phyloP scores from a whole-genome alignment of 2,113 vertebrate genomes.

The Triplophysa dalaica region DNA sequence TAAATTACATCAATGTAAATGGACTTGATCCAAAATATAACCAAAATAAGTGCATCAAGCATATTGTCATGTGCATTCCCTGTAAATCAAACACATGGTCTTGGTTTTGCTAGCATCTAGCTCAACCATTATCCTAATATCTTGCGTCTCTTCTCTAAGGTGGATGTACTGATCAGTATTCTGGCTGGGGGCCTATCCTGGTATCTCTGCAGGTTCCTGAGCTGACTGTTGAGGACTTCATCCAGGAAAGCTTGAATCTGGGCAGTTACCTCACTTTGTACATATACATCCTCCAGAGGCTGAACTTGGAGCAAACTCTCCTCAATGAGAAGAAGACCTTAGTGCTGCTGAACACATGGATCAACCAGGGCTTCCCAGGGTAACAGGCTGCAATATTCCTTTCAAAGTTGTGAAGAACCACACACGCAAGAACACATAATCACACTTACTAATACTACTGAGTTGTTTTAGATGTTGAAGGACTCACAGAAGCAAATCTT shows the following conservation, averaged over 20 bases:
- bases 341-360: conserved; percentile 85
- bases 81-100: too few relatives aligned
- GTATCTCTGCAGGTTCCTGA: conserved; percentile 95
- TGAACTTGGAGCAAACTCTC: conserved; percentile 87
- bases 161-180: conserved; percentile 66
- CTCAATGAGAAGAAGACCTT: conserved; percentile 86
- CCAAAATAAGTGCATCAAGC: too few relatives aligned
- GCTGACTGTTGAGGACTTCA: conserved; percentile 91
- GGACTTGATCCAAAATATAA: too few relatives aligned
- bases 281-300: conserved; percentile 87
- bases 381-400: conserved; percentile 50
- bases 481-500: not conserved
- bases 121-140: not conserved
- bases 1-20: too few relatives aligned
- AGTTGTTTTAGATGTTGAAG: not conserved
- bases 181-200: conserved; percentile 92
- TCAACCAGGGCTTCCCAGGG: conserved; percentile 89
- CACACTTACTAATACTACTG: not conserved
- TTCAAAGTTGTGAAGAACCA: too few relatives aligned
- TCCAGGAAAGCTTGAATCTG: conserved; percentile 87
- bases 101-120: too few relatives aligned
- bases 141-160: conserved; percentile 66
- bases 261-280: conserved; percentile 93
- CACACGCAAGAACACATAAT: not conserved
- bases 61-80: too few relatives aligned